phyloP scores from a whole-genome alignment of 2,113 vertebrate genomes.

The Raja brachyura region DNA sequence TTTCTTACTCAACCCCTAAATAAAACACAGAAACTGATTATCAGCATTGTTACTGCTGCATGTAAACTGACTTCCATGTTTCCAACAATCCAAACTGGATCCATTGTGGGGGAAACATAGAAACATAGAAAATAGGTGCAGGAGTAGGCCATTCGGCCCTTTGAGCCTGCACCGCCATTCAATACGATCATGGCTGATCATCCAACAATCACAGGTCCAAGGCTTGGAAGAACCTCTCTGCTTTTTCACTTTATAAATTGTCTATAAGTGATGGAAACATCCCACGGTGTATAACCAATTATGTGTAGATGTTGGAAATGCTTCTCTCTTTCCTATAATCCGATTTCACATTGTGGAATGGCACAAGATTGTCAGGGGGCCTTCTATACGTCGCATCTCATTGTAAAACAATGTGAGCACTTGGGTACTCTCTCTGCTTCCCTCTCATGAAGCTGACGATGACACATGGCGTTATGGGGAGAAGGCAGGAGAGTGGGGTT shows the following conservation, averaged over 20 bases:
- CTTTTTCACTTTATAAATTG: not conserved
- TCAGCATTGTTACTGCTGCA: not conserved
- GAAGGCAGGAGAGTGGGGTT: no score
- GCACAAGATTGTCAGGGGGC: not conserved
- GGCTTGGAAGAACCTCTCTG: not conserved
- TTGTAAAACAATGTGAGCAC: not conserved
- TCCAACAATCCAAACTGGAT: not conserved
- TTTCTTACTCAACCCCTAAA: not conserved
- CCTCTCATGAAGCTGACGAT: not conserved
- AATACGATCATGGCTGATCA: no score
- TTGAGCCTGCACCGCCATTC: no score
- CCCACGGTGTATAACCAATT: not conserved
- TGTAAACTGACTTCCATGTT: not conserved
- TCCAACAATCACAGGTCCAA: not conserved
- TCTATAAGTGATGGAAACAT: not conserved
- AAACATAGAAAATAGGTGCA: no score
- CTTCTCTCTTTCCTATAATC: not conserved
- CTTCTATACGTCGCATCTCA: not conserved
- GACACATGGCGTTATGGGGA: not conserved
- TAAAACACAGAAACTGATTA: not conserved
- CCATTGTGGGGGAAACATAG: not conserved
- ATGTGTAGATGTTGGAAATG: not conserved
- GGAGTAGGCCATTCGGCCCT: no score
- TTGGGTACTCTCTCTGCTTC: not conserved
- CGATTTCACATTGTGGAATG: not conserved